Evolutionary conservation across 2,888 invertebrate species (phyloP), one percentile per base, ranked within the genome.

Genomic region (Ormia ochracea): DNA sequence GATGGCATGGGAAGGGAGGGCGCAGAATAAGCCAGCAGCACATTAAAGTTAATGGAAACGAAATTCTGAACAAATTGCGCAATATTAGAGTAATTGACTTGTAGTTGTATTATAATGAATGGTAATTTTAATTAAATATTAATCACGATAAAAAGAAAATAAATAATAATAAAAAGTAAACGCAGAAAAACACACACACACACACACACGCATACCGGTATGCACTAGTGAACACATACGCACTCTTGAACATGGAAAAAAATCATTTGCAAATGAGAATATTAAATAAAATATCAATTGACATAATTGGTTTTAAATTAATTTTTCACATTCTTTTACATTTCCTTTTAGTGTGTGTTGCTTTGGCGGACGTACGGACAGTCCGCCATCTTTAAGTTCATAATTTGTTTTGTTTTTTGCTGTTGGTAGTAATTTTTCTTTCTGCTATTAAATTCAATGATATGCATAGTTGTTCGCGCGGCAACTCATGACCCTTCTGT

Each of bases 31-130:
- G n/a, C 23, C 31, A 63, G 61, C 48, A 76, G 48, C 54, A 63
- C 68, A 81, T 81, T 78, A 82, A 70, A 72, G 56, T 78, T 72
- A 75, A 81, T 82, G 74, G 59, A 68, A 81, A 76, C 23, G 31
- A 74, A 77, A 78, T 75, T 59, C 77, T 75, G 77, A 81, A 82
- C 82, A 79, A 82, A 81, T 81, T 82, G 81, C 82, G 79, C 83
- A 82, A 83, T 83, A 84, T 83, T 84, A 82, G 82, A 75, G 74
- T 83, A 84, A 82, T 83, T 81, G 75, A 82, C 76, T 73, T 66
- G 66, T 72, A 80, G 58, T 76, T 81, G 80, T 75, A 80, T 74
- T 77, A 70, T 81, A 82, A 81, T 82, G 78, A 73, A 74, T 65
- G 77, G 81, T 72, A 72, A 82, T 83, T 82, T 81, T 70, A 48